Evolutionary conservation across 2,113 vertebrate genomes (phyloP), one percentile per base, ranked within the genome.

Genomic region (Pseudorasbora parva): DNA sequence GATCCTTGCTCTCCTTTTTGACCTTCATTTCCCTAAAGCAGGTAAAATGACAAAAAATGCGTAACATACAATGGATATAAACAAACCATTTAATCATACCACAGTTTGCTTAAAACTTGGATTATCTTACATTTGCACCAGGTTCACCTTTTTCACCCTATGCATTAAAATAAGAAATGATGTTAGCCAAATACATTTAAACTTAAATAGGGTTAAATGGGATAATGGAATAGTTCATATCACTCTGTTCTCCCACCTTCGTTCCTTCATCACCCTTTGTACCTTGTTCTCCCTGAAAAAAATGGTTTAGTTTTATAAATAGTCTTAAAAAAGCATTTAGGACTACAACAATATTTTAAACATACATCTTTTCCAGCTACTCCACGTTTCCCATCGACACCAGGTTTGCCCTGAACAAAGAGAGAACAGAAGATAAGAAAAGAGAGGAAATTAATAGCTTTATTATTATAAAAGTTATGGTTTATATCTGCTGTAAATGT

Each of bases 341-440:
- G 59, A 5, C 2, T 27, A 33, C 14, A 68, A 37, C 10, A 33
- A 21, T 11, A 37, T 30, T 47, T 11, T 30, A 37, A 21, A 43
- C 92, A 89, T 85, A 95, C 95, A 82, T 94, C 91, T 86, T 93
- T 94, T 84, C 92, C 95, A 27, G 92, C 33, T 64, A 90, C 64
- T 77, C 94, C 95, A 60, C 93, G 91, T 86, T 95, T 95, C 37
- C 95, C 95, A 51, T 95, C 95, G 21, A 91, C 86, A 74, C 94
- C 94, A 68, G 94, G 82, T 88, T 89, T 92, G 25, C 95, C 95
- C 94, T 95, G 82, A 2, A 75, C 49, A 89, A 47, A 30, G 49
- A 82, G 14, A 86, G 5, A 85, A 59, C 76, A 69, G 9, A 69
- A 69, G 17, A n/a, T 69, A 41, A 11, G 66, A 84, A 41, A 62